A percentile compares a stretch with the other conserved stretches of the same genome.
These are phyloP conservation scores for Zosterops hypoxanthus DNA, from an alignment of 2,113 vertebrate species.

Conservation along the genomic window DNA sequence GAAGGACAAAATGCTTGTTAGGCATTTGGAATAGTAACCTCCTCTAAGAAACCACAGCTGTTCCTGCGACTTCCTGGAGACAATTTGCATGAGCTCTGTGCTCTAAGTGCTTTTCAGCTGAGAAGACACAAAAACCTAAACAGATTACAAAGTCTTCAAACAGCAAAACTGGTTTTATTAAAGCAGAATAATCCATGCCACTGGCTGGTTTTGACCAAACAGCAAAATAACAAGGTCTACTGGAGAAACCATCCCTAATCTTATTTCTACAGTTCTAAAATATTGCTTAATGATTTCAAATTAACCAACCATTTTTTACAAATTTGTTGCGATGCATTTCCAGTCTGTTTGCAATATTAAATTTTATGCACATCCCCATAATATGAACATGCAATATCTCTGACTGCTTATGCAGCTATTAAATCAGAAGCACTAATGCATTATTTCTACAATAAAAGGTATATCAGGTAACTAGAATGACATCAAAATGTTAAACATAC, in stretches of 20 bases:
- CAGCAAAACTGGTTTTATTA: not conserved
- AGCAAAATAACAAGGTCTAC: not conserved
- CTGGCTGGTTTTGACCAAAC: not conserved
- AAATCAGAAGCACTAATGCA: not conserved
- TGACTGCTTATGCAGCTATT: not conserved
- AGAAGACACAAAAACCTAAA: not conserved
- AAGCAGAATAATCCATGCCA: not conserved
- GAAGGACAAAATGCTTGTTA: constrained; percentile 18
- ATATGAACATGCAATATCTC: not conserved
- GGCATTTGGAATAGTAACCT: not conserved
- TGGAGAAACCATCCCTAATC: not conserved
- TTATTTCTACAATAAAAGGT: not conserved
- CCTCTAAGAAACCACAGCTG: not conserved
- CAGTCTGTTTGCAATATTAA: not conserved
- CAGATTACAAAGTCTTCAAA: not conserved
- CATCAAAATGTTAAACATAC: not conserved
- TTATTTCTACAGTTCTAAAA: not conserved
- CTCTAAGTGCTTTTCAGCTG: not conserved
- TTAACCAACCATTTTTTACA: not conserved
- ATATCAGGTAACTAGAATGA: not conserved
- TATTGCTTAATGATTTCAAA: not conserved
- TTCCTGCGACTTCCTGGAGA: not conserved
- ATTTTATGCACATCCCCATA: fast-evolving
- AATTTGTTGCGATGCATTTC: not conserved
- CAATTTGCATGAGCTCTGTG: not conserved